These are phyloP conservation scores for Danaus plexippus DNA, from an alignment of 1,140 invertebrate species.

Conservation along the genomic window DNA sequence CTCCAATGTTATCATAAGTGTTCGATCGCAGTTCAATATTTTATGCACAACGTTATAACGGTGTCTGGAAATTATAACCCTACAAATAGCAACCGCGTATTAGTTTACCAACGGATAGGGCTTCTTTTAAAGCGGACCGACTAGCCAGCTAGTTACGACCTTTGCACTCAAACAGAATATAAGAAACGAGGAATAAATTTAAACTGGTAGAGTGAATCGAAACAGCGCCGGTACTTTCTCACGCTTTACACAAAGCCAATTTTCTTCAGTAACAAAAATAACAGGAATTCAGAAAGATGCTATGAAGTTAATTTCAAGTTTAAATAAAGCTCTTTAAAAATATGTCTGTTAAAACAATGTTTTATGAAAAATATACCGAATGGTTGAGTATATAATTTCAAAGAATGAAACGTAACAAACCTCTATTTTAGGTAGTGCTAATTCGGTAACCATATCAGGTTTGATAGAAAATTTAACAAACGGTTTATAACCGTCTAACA, in stretches of 20 bases:
- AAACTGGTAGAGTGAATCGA: conserved; percentile 29
- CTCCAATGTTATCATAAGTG: too few relatives aligned
- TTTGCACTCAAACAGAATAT: conserved; percentile 20
- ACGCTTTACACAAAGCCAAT: conserved; percentile 59
- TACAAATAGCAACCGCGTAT: conserved; percentile 26
- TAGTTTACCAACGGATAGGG: conserved; percentile 21
- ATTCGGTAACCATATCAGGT: too few relatives aligned
- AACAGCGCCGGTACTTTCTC: conserved; percentile 52
- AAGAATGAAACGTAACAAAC: too few relatives aligned
- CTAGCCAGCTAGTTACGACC: conserved; percentile 23
- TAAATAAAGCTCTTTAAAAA: too few relatives aligned
- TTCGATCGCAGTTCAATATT: not conserved
- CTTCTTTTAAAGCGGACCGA: conserved; percentile 25
- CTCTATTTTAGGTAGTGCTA: too few relatives aligned
- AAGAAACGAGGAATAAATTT: conserved; percentile 19
- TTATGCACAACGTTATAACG: conserved; percentile 31
- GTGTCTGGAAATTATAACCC: conserved; percentile 32
- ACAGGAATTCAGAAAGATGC: conserved; percentile 51
- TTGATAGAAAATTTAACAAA: too few relatives aligned
- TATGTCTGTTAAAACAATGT: too few relatives aligned
- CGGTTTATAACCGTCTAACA: too few relatives aligned
- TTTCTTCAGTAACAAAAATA: conserved; percentile 55
- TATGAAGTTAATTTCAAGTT: too few relatives aligned
- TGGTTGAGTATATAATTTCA: too few relatives aligned
- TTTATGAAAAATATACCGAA: too few relatives aligned